Evolutionary conservation across 2,888 invertebrate genomes (phyloP), one percentile per base, ranked within the genome.

Genomic region (Melitaea athalia): DNA sequence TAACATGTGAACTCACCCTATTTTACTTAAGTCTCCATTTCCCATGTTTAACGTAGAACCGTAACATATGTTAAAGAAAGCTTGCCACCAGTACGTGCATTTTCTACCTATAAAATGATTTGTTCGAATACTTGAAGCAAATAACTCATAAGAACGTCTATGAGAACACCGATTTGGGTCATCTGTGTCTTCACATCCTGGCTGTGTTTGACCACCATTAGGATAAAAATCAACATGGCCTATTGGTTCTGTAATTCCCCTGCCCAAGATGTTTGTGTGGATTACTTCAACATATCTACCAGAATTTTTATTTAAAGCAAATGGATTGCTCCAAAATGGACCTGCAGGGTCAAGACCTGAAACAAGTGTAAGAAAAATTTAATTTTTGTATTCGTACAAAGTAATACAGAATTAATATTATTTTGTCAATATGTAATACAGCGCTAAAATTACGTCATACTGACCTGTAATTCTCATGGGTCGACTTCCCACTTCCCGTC

Each of bases 261-360:
- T 80, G 0, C 79, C 62, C 6, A 85, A 81, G 33, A 86, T 86
- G 45, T 91, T 87, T 0, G 91, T 91, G 72, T 92, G 91, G 49
- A 91, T 90, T 3, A 81, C 76, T 73, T 92, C 91, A 0, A 91
- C 90, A 68, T 88, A 87, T 59, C 68, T 74, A 11, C 85, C 91
- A 60, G 80, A 76, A 52, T 77, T 78, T 12, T 72, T 59, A 61
- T 80, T 84, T 8, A 92, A 71, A 3, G 89, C 85, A 15, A 82
- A 76, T 2, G 72, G 64, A 71, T 84, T 87, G 12, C 79, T 77
- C 87, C 88, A 91, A 6, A 60, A 42, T 7, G 90, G 90, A 4
- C 87, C 85, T 38, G 91, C 89, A 1, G 90, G 89, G 71, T 90
- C 91, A 65, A 90, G 72, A 65, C 88, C 91, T 89, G 14, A n/a